Evolutionary conservation across 2,113 vertebrate genomes (phyloP).

Genomic region (Alexandromys fortis): DNA sequence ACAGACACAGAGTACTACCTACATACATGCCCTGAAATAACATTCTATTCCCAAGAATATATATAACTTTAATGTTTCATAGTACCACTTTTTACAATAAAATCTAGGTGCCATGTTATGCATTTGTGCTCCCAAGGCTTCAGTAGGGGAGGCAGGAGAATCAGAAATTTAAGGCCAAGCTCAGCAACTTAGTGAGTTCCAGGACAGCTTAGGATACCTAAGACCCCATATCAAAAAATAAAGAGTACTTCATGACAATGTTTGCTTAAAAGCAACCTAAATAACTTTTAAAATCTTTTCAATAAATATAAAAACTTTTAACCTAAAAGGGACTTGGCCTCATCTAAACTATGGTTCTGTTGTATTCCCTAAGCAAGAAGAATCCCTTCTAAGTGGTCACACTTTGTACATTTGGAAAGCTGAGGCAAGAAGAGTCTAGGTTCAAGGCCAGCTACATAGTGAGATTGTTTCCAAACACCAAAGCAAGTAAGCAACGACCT

Average conservation of each 20-base stretch:
- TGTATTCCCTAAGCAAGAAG: neutral
- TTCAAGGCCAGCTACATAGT: neutral
- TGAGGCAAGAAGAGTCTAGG: neutral
- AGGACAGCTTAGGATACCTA: neutral
- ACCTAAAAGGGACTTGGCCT: neutral
- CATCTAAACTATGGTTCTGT: neutral
- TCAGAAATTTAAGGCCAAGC: neutral
- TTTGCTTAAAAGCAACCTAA: neutral
- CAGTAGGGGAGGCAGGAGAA: neutral
- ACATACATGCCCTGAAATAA: neutral
- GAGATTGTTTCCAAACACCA: neutral
- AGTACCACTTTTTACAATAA: neutral
- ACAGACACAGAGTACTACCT: neutral
- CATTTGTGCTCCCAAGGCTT: neutral
- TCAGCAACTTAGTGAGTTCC: neutral
- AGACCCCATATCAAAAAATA: neutral
- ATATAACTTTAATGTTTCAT: neutral
- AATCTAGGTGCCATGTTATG: neutral
- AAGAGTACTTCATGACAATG: neutral
- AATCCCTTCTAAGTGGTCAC: neutral
- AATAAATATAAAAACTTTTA: neutral
- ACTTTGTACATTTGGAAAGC: neutral
- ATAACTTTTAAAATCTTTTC: constrained; percentile 23
- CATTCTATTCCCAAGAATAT: neutral
- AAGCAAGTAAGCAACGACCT: neutral